Evolutionary conservation across 2,888 invertebrate genomes (phyloP).

Genomic region (Conistra vaccinii): DNA sequence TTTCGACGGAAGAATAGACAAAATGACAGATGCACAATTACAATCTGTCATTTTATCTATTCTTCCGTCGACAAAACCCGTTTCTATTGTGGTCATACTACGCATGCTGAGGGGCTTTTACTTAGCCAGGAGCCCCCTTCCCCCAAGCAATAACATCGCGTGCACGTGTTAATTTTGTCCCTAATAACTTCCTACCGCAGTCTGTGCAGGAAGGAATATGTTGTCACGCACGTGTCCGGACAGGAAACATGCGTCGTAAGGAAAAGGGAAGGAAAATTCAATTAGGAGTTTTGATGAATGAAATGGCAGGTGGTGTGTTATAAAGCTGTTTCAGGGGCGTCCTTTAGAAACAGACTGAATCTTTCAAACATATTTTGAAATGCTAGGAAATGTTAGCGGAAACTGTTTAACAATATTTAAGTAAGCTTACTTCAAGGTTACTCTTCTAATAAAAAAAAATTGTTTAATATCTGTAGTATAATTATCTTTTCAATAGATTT

Average conservation of each 20-base stretch:
- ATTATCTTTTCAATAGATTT: no score
- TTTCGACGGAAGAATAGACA: no score
- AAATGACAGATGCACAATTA: no score
- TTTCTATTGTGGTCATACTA: no score
- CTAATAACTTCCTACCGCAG: slow-evolving; percentile 39
- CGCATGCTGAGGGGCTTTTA: background rate
- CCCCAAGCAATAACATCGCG: background rate
- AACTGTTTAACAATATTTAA: background rate
- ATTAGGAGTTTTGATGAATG: slow-evolving; percentile 9
- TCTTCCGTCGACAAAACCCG: no score
- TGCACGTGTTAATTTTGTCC: slow-evolving; percentile 28
- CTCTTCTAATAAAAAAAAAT: background rate
- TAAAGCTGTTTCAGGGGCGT: background rate
- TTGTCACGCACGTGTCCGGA: slow-evolving; percentile 47
- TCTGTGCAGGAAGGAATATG: slow-evolving; percentile 21
- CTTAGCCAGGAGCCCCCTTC: background rate
- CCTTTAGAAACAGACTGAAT: background rate
- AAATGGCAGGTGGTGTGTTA: background rate
- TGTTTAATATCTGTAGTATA: background rate
- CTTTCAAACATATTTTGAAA: background rate
- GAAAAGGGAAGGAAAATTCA: slow-evolving; percentile 12
- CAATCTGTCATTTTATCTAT: no score
- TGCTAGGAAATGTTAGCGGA: background rate
- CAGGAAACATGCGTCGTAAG: slow-evolving; percentile 21
- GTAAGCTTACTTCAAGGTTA: background rate